Conservation (phyloP, 64 coral and sea anemone species). For the Montipora cactus region DNA sequence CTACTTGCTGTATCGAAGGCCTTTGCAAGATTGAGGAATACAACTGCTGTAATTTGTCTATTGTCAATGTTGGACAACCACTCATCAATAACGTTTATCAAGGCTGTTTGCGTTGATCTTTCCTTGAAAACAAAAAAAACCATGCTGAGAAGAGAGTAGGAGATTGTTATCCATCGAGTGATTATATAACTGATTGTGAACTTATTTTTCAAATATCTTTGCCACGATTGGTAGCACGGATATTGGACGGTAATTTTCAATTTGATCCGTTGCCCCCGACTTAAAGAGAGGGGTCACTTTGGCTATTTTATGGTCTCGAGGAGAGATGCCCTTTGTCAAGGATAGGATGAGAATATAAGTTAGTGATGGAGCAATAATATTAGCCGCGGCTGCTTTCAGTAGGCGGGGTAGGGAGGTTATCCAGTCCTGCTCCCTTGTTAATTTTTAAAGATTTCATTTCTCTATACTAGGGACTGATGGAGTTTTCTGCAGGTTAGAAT, state of each 20-base stretch:
- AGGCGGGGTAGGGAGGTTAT: neutral
- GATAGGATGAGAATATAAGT: conserved; percentile 39
- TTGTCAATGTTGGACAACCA: too few relatives aligned
- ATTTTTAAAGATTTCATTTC: conserved; percentile 19
- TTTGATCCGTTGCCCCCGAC: conserved; percentile 34
- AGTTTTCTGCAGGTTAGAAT: conserved; percentile 13
- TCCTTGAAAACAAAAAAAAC: neutral
- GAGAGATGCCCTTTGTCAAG: conserved; percentile 17
- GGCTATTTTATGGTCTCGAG: conserved; percentile 45
- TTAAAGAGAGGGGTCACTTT: conserved; percentile 36
- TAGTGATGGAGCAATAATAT: conserved; percentile 41
- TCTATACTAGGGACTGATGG: neutral
- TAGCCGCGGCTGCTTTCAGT: conserved; percentile 5
- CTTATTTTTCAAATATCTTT: conserved; percentile 54
- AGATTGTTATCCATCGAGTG: neutral
- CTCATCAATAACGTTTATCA: too few relatives aligned
- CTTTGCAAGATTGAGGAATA: too few relatives aligned
- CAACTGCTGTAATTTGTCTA: too few relatives aligned
- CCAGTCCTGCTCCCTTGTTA: neutral
- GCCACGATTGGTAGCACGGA: conserved; percentile 31
- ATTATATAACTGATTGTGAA: neutral
- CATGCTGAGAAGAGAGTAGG: conserved; percentile 17
- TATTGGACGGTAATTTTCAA: conserved; percentile 41
- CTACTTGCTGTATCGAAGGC: too few relatives aligned
- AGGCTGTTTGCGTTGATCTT: too few relatives aligned